Conservation (phyloP, 1,140 invertebrate genomes). For the Stegodyphus mimosarum region DNA sequence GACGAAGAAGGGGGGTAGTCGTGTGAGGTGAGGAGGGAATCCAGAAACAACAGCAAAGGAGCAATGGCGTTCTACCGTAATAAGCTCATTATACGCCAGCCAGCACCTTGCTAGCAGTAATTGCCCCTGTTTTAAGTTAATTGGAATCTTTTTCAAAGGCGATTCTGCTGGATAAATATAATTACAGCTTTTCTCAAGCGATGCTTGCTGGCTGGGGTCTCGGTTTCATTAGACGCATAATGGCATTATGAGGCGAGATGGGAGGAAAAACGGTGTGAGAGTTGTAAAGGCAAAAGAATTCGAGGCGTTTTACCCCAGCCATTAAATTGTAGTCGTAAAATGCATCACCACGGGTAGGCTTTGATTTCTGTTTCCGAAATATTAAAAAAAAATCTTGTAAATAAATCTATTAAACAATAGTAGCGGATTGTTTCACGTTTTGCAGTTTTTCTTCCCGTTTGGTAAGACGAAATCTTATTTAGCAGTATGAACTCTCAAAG, state of each 20-base stretch:
- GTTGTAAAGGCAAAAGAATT: background rate
- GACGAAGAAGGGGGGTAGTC: background rate
- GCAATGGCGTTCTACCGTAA: constrained; percentile 44
- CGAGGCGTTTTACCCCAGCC: too few relatives aligned
- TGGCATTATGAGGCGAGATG: constrained; percentile 33
- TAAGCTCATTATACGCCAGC: constrained; percentile 56
- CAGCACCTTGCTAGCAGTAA: constrained; percentile 51
- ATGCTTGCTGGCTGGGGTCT: constrained; percentile 5
- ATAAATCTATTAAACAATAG: too few relatives aligned
- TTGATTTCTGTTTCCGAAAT: too few relatives aligned
- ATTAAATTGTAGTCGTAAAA: too few relatives aligned
- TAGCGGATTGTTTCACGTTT: too few relatives aligned
- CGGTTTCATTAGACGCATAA: constrained; percentile 55
- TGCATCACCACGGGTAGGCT: too few relatives aligned
- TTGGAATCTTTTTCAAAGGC: constrained; percentile 60
- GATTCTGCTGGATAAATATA: constrained; percentile 57
- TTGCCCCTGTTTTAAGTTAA: constrained; percentile 62
- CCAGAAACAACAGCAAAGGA: constrained; percentile 34
- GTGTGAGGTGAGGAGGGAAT: background rate
- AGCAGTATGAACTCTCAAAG: too few relatives aligned
- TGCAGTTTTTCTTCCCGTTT: too few relatives aligned
- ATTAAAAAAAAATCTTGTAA: too few relatives aligned
- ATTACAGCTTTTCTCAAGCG: constrained; percentile 52
- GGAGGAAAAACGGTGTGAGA: constrained; percentile 40
- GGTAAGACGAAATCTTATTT: too few relatives aligned